phyloP scores from a whole-genome alignment of 2,888 invertebrate species.

The Brenthis daphne region DNA sequence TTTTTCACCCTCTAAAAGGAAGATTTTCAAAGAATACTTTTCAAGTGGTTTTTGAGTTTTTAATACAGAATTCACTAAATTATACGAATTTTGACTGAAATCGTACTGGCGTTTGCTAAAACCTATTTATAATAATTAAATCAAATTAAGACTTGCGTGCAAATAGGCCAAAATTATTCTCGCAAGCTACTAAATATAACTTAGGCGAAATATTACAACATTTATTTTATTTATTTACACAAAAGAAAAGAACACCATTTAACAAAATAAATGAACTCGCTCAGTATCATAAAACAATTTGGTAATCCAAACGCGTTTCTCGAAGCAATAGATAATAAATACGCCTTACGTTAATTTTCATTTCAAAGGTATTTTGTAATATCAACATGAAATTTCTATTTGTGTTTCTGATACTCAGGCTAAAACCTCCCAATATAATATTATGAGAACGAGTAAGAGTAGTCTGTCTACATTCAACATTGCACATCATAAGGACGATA shows the following conservation, averaged over 20 bases:
- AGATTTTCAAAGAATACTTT: neutral
- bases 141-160: too few species aligned
- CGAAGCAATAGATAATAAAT: conserved; percentile 17
- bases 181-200: too few species aligned
- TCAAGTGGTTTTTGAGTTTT: neutral
- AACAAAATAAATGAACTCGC: too few species aligned
- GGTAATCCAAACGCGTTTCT: conserved; percentile 1
- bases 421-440: neutral
- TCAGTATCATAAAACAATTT: too few species aligned
- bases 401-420: neutral
- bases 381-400: conserved; percentile 10
- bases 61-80: neutral
- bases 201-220: too few species aligned
- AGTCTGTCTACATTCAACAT: neutral
- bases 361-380: conserved; percentile 16
- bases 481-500: neutral
- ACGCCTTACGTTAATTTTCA: conserved; percentile 1
- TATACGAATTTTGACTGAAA: neutral
- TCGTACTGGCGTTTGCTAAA: neutral
- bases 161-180: too few species aligned
- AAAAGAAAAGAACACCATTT: too few species aligned
- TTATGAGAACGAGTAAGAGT: neutral
- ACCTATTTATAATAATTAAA: too few species aligned
- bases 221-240: too few species aligned
- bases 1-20: too few species aligned